phyloP scores from a whole-genome alignment of 2,797 vertebrate species.

The Squalus acanthias region DNA sequence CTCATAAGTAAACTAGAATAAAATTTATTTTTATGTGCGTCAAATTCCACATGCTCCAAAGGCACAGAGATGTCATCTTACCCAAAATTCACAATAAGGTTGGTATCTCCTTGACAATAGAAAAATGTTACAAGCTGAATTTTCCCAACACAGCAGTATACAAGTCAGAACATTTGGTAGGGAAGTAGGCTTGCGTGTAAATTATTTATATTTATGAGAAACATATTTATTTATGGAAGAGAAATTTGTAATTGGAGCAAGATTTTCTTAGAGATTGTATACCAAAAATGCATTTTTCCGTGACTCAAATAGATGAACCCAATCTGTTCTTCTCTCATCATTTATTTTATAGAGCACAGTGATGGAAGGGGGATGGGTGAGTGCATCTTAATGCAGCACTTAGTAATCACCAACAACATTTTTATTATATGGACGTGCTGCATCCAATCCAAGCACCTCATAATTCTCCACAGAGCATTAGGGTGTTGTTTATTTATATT shows the following conservation, averaged over 20 bases:
- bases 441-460: neutral
- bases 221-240: neutral
- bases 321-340: neutral
- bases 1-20: neutral
- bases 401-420: neutral
- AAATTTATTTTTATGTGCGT: neutral
- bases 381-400: constrained; percentile 2
- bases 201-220: neutral
- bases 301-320: neutral
- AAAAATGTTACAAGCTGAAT: neutral
- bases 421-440: neutral
- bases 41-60: neutral
- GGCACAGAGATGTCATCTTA: too few relatives aligned
- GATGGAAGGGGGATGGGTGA: neutral
- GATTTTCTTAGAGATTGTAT: neutral
- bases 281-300: neutral
- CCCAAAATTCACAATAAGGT: neutral
- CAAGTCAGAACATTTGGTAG: neutral
- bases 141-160: neutral
- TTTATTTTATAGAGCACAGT: neutral
- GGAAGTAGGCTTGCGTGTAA: neutral
- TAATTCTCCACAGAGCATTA: neutral
- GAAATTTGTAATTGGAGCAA: neutral
- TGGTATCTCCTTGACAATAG: neutral
- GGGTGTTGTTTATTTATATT: neutral